Evolutionary conservation across 2,113 vertebrate species (phyloP).

Genomic region (Phasianus colchicus): DNA sequence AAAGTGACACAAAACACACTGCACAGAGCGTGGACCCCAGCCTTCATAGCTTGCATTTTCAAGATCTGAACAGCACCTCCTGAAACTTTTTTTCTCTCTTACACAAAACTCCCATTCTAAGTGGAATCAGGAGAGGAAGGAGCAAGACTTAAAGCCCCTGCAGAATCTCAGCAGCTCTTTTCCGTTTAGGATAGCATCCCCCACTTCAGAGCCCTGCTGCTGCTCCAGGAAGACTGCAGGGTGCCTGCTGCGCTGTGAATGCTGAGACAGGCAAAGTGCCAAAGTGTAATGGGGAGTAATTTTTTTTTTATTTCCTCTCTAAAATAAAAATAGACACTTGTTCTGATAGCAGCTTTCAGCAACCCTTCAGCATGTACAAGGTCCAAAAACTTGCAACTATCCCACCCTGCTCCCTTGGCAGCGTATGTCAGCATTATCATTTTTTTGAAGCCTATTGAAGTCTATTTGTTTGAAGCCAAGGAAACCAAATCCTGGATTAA

Average conservation of each 20-base stretch:
- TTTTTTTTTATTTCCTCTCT: neutral
- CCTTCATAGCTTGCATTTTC: neutral
- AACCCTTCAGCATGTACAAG: neutral
- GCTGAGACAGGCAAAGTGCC: constrained; percentile 6
- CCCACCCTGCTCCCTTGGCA: neutral
- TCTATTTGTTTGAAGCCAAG: neutral
- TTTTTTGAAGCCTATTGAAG: neutral
- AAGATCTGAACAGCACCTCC: neutral
- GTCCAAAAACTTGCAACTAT: neutral
- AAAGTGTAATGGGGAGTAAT: neutral
- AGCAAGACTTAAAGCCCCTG: neutral
- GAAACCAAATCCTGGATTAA: neutral
- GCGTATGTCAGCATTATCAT: neutral
- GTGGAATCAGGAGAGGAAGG: neutral
- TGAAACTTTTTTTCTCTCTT: neutral
- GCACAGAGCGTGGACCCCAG: neutral
- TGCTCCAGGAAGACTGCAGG: constrained; percentile 17
- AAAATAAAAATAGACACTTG: constrained; percentile 40
- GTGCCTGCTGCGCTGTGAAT: neutral
- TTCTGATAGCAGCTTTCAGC: constrained; percentile 3
- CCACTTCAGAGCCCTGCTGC: neutral
- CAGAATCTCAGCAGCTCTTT: neutral
- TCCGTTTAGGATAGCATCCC: fast-evolving
- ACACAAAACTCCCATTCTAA: neutral
- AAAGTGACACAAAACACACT: neutral